Evolutionary conservation across 2,797 vertebrate species (phyloP), one percentile per base, ranked within the genome.

Genomic region (Semotilus atromaculatus): DNA sequence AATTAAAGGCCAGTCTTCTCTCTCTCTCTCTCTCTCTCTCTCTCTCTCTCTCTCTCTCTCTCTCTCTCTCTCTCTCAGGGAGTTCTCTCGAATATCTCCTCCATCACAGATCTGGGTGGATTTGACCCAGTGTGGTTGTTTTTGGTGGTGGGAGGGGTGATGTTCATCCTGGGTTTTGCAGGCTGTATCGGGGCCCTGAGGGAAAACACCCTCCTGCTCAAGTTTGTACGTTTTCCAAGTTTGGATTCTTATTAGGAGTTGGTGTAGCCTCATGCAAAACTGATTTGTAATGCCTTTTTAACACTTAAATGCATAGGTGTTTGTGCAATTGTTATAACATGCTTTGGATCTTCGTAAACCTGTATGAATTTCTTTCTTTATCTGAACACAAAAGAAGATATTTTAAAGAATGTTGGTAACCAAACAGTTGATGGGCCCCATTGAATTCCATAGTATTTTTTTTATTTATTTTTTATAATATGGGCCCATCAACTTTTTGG

Each of bases 61-160:
- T 14, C 5, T 29, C 23, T n/a, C 21, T 74, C 34, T 85, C 6
- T 88, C 34, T 70, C n/a, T 82, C 62, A 99, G 98, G 98, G 98
- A 8, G 98, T 99, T 77, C 94, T 99, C 75, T 99, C 98, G 88
- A 99, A 99, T 94, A 98, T 99, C 93, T 99, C 98, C 0, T 99
- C 97, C 88, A 99, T 99, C 93, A 99, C 98, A 0, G 98, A 99
- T 90, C 94, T 99, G 70, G 98, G 98, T 21, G 98, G 98, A 74
- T 98, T 99, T 81, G 98, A 99, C 93, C 98, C 98, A 0, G 98
- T 99, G 48, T 99, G 98, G 98, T 96, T 99, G 72, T 99, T 99
- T 94, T 92, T 99, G 1, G 97, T 99, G 87, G 98, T 99, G 10
- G 98, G 98, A 72, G 97, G 97, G 58, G 98, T 99, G 88, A 99